phyloP scores from a whole-genome alignment of 2,888 invertebrate species.

The Fabriciana adippe region DNA sequence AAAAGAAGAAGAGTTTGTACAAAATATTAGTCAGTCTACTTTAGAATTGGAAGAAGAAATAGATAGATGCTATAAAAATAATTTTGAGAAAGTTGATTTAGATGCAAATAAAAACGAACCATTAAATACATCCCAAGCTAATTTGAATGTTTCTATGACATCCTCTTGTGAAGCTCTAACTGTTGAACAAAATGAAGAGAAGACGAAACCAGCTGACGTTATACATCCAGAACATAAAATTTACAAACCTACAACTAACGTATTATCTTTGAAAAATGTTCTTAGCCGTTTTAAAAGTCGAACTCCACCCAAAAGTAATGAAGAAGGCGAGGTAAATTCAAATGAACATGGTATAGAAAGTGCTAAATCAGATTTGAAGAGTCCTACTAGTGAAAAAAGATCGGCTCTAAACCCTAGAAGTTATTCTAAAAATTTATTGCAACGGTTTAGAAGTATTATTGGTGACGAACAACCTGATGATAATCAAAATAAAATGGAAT shows the following conservation, averaged over 20 bases:
- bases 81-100: conserved; percentile 66
- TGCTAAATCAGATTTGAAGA: conserved; percentile 64
- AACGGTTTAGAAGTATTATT: conserved; percentile 77
- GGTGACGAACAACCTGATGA: conserved; percentile 74
- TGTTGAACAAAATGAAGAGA: conserved; percentile 68
- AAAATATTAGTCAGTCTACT: conserved; percentile 75
- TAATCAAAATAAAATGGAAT: conserved; percentile 59
- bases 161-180: conserved; percentile 81
- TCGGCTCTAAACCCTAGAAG: conserved; percentile 72
- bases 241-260: conserved; percentile 84
- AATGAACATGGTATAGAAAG: conserved; percentile 68
- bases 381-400: conserved; percentile 68
- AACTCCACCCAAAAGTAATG: conserved; percentile 65
- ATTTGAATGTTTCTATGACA: conserved; percentile 77
- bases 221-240: conserved; percentile 92
- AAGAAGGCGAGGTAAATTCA: conserved; percentile 69
- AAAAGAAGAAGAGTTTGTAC: conserved; percentile 59
- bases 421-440: conserved; percentile 74
- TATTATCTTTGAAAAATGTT: conserved; percentile 81
- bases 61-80: conserved; percentile 76
- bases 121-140: conserved; percentile 66
- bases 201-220: conserved; percentile 69
- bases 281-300: conserved; percentile 78
- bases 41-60: conserved; percentile 78
- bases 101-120: conserved; percentile 67